Evolutionary conservation across 2,797 vertebrate genomes (phyloP).

Genomic region (Crenichthys baileyi): DNA sequence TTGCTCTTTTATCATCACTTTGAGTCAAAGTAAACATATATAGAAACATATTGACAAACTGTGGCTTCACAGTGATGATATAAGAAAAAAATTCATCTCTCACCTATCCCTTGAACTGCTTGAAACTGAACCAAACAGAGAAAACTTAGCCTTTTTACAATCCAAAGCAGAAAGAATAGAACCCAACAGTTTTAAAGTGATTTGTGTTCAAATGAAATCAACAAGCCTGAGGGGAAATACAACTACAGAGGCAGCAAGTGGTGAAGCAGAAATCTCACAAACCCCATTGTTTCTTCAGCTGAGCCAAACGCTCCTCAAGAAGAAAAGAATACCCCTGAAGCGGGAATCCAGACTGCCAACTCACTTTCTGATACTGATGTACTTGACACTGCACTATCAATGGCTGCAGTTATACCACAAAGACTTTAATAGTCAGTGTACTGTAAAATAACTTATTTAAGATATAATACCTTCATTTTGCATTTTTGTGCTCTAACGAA

Average conservation of each 20-base stretch:
- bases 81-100: slow-evolving; percentile 9
- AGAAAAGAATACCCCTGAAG: slow-evolving; percentile 25
- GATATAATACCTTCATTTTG: background rate
- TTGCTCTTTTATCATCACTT: background rate
- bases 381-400: background rate
- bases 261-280: slow-evolving; percentile 4
- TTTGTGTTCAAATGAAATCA: slow-evolving; percentile 46
- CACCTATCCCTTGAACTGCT: background rate
- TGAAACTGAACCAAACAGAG: background rate
- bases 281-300: slow-evolving; percentile 31
- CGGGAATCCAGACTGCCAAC: background rate
- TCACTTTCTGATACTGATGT: slow-evolving; percentile 5
- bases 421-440: background rate
- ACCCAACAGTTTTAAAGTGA: slow-evolving; percentile 17
- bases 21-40: slow-evolving; percentile 2
- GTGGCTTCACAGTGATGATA: background rate
- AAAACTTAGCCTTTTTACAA: slow-evolving; percentile 30
- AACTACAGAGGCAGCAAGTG: slow-evolving; percentile 3
- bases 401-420: background rate
- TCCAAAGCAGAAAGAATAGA: slow-evolving; percentile 4
- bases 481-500: background rate
- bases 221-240: slow-evolving; percentile 25
- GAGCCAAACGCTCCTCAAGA: slow-evolving; percentile 12
- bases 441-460: background rate
- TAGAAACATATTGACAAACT: background rate